Evolutionary conservation across 2,888 invertebrate genomes (phyloP), one percentile per base, ranked within the genome.

Genomic region (Iselma pallidipennis): DNA sequence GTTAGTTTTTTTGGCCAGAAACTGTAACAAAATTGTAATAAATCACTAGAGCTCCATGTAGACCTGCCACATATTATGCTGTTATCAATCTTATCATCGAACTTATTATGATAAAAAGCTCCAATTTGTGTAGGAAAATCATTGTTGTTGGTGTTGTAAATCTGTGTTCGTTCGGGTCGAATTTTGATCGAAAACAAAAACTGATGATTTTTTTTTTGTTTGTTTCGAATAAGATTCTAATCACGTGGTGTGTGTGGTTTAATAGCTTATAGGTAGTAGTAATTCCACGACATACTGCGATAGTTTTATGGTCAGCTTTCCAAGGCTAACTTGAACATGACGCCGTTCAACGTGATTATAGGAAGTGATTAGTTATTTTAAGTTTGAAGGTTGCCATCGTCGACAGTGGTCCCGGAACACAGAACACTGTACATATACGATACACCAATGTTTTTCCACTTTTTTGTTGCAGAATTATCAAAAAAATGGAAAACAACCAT

Each of bases 281-380:
- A 59, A 57, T 60, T 60, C 57, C 58, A 65, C 67, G 61, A 55
- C 66, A 63, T 64, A 66, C 63, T 67, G 66, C 65, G 64, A 68
- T 64, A 69, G 66, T 67, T 70, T 69, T 69, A 72, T 71, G 71
- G 70, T 70, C 66, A 67, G 62, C 60, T 70, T 66, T 73, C 70
- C 74, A 75, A 75, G 75, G 75, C 66, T 72, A 74, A 74, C 75
- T 66, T 65, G 66, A 73, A 70, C 73, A 74, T 74, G 73, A 74
- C 70, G 71, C 69, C 66, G 69, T 66, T 68, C 72, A 72, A 72
- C 73, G 74, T 72, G 75, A 73, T 74, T 72, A 75, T 74, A 74
- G 74, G 75, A 75, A 75, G 74, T 72, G 72, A 73, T 71, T 70
- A 71, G 69, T 70, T 71, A 69, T 72, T 70, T 68, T 67, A 62